Base-by-base conservation (phyloP, 2,113 vertebrate genomes). In the Terrapene triunguis region DNA sequence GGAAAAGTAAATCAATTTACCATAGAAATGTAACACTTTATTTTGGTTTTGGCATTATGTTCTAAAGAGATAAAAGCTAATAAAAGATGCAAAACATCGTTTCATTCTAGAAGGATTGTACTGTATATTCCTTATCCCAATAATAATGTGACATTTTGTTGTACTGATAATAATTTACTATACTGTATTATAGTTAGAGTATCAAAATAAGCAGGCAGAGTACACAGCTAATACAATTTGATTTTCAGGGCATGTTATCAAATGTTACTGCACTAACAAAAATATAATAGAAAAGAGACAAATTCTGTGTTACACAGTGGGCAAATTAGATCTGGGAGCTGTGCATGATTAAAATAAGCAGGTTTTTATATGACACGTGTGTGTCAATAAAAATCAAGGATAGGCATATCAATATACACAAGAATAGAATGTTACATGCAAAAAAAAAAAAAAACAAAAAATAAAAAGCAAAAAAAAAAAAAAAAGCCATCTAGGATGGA, bases 221-320 rank as follows among this genome's bases (percentile, higher is more conserved):
- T 87, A 65, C 1, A 0, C 42, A 76, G 3, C 17, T 84, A 10
- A 65, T 90, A 9, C 13, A 80, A 13, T 44, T 59, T 94, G 2
- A 10, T 42, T 0, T 53, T 88, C 47, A 91, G 3, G 59, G 3
- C 6, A 7, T 84, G 65, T 47, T 84, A 59, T 59, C 53, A 90
- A 82, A 50, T 92, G 50, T 1, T 53, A 53, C 11, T 84, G 21
- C 13, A 47, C 4, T 62, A 88, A 79, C 3, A 55, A 92, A 42
- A 53, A 82, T 19, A 22, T 3, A 53, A 50, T 11, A 80, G 91
- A 92, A 84, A 55, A 86, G 42, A 1, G 0, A 38, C 0, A 0
- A 85, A n/a, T 51, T 90, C 10, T 6, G 51, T 17, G 25, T 14
- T 80, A 83, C 14, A 65, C 1, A 78, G 53, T 74, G 3, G 13